Base-by-base conservation (phyloP, 2,113 vertebrate species). In the Pelusios castaneus region DNA sequence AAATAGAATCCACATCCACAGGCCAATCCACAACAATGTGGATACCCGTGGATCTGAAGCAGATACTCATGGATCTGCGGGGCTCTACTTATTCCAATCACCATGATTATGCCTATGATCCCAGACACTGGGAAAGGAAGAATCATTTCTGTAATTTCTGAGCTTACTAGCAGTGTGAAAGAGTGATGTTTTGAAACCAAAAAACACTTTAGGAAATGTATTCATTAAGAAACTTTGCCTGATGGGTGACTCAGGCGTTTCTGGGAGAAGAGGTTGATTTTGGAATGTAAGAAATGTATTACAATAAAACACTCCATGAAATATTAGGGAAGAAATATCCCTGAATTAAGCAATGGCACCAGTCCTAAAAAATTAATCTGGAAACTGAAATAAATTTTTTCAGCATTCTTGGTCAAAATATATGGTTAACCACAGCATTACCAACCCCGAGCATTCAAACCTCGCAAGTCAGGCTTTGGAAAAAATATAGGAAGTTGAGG, bases 291-390 rank as follows among this genome's bases (percentile, higher is more conserved):
- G 81, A 86, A 88, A 84, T 80, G 85, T 54, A 51, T 58, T 89
- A 89, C 73, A 90, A 49, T 60, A n/a, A 29, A 89, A 82, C 54
- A 88, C 11, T 1, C 3, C 41, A 91, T 63, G 85, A 89, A 96
- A 92, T 10, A 83, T 52, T 47, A 87, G 52, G 89, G 43, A 79
- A 79, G 94, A 2, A 89, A 90, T 82, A 82, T 41, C 22, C 58
- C 55, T 13, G 12, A 95, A 93, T 95, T 93, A 92, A 49, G 92
- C 84, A 96, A 95, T 76, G 60, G 47, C 92, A 77, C 91, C 70
- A 93, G 25, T 12, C 86, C 83, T 78, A 92, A 89, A 86, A 93
- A 92, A 89, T 85, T 47, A 89, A 70, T 34, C 34, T 70, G 52
- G 93, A 95, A 88, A 12, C 25, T 81, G 76, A 92, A 92, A 56